phyloP scores from a whole-genome alignment of 2,888 invertebrate genomes.

The Orthonevra nobilis region DNA sequence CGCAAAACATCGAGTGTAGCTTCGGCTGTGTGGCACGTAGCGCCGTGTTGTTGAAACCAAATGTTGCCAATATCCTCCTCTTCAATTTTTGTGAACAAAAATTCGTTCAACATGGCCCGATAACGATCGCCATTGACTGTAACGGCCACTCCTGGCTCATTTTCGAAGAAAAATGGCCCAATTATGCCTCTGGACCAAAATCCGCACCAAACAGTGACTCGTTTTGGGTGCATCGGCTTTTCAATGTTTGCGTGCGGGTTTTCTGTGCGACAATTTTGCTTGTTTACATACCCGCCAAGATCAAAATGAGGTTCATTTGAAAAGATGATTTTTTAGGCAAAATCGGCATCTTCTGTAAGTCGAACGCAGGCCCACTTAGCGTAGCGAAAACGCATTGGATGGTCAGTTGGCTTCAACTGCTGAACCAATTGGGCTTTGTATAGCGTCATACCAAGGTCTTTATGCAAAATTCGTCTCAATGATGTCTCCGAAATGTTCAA shows the following conservation, averaged over 20 bases:
- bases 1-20: not conserved
- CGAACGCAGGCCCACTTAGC: no score
- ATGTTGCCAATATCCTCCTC: conserved; percentile 11
- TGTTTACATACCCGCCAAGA: not conserved
- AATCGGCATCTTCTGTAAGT: no score
- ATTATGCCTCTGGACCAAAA: conserved; percentile 29
- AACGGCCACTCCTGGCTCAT: conserved; percentile 9
- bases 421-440: not conserved
- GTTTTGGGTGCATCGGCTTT: conserved; percentile 15
- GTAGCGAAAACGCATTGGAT: no score
- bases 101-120: conserved; percentile 16
- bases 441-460: no score
- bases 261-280: not conserved
- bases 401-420: not conserved
- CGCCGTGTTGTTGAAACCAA: conserved; percentile 1
- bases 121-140: conserved; percentile 38
- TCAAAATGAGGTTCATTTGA: not conserved
- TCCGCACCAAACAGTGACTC: conserved; percentile 30
- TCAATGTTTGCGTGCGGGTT: conserved; percentile 1
- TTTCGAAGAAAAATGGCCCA: conserved; percentile 38
- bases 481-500: no score
- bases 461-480: no score
- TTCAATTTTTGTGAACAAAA: conserved; percentile 17
- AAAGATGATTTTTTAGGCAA: not conserved
- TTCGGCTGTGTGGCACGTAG: no score